Base-by-base conservation (phyloP, 2,113 vertebrate species). In the Prochilodus magdalenae region DNA sequence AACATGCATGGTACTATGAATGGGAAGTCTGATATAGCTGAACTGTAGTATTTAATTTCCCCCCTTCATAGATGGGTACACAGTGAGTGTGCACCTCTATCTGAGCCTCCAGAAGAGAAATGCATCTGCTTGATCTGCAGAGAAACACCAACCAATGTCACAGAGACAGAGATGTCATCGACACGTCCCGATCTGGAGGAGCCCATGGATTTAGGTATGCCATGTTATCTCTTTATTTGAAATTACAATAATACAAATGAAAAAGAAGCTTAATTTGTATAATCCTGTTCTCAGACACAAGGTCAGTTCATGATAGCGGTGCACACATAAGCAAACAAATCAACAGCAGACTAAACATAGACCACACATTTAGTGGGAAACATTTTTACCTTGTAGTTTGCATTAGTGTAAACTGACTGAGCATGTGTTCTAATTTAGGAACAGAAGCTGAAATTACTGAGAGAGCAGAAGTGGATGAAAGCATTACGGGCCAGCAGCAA, bases 91-190 rank as follows among this genome's bases (percentile, higher is more conserved):
- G 83, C 91, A 26, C 77, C 82, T 75, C 49, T 66, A 0, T 81
- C 73, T 33, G 90, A 87, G 62, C 29, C 82, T 71, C 78, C 85
- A 55, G 90, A 91, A 82, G 84, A 89, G 67, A 92, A 92, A 84
- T 89, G 85, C 81, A 83, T 91, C 75, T 95, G 94, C 84, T 66
- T 86, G 78, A 89, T 92, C 81, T 95, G 94, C 77, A 91, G 90
- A 73, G 91, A 89, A 53, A 78, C 85, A 13, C 86, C 81, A 44
- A 63, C 77, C 27, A 75, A 69, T 16, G 65, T 80, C 51, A 53
- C 80, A 6, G 82, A 80, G 65, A 57, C 86, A 55, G 85, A 84
- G 18, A 84, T 29, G 47, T 73, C 86, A 67, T n/a, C 70, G 33
- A 77, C 72, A 80, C 79, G 83, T 49, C 51, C 78, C 36, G 87